Conservation (phyloP, 2,113 vertebrate species). For the Oryzias woworae region DNA sequence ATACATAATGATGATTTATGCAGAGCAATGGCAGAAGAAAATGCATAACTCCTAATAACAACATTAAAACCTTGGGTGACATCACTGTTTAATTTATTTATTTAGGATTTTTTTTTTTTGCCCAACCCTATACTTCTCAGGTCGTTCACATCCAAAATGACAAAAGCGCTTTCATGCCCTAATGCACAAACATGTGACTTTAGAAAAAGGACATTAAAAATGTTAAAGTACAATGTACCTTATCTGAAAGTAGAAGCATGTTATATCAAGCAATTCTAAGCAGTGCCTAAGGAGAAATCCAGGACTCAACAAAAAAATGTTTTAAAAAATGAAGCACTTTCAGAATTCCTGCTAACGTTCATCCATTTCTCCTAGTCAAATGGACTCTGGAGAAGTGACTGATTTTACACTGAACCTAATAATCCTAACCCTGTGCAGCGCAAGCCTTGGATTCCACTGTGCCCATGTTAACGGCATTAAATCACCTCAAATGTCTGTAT, state of each 20-base stretch:
- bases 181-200: background rate
- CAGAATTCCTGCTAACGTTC: slow-evolving; percentile 65
- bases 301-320: slow-evolving; percentile 49
- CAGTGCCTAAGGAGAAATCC: slow-evolving; percentile 36
- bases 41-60: slow-evolving; percentile 47
- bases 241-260: slow-evolving; percentile 21
- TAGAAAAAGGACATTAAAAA: background rate
- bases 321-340: slow-evolving; percentile 63
- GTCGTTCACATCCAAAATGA: slow-evolving; percentile 9
- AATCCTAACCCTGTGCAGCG: slow-evolving; percentile 62
- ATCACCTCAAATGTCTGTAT: slow-evolving; percentile 78
- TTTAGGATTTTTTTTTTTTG: slow-evolving; percentile 3
- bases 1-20: slow-evolving; percentile 43
- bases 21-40: slow-evolving; percentile 40
- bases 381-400: slow-evolving; percentile 74
- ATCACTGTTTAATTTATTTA: slow-evolving; percentile 30
- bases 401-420: slow-evolving; percentile 73
- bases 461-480: slow-evolving; percentile 77
- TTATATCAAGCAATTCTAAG: slow-evolving; percentile 33
- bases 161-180: slow-evolving; percentile 15
- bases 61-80: slow-evolving; percentile 39
- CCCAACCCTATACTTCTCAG: background rate
- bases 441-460: slow-evolving; percentile 60
- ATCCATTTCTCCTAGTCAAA: slow-evolving; percentile 74
- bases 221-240: background rate